A percentile compares a stretch with the other conserved stretches of the same genome.
Evolutionary conservation across 2,888 invertebrate genomes (phyloP).

Genomic region (Drosophila melanosoma): DNA sequence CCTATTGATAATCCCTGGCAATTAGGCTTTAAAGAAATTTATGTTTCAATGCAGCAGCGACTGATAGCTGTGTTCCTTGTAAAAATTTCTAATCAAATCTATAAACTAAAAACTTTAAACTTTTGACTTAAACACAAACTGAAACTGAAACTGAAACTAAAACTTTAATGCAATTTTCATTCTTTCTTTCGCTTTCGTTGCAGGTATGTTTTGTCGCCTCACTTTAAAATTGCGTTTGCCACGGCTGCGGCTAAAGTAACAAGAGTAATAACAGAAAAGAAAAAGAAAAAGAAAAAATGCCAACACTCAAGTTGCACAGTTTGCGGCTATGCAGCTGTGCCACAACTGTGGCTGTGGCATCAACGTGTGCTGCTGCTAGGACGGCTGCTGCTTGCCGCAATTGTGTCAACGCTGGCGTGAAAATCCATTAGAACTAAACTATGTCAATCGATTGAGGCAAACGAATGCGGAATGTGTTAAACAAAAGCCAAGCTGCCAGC

Average conservation of each 20-base stretch:
- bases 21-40: conserved; percentile 63
- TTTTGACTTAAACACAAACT: conserved; percentile 4
- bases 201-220: conserved; percentile 62
- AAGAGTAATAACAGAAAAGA: conserved; percentile 24
- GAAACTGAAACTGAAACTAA: conserved; percentile 44
- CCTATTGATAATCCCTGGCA: conserved; percentile 64
- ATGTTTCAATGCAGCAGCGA: conserved; percentile 42
- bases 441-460: conserved; percentile 76
- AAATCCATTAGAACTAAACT: conserved; percentile 80
- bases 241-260: conserved; percentile 23
- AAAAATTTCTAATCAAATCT: no score
- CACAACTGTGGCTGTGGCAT: conserved; percentile 22
- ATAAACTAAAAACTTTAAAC: conserved; percentile 16
- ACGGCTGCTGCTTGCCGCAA: conserved; percentile 49
- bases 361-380: conserved; percentile 26
- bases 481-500: conserved; percentile 4
- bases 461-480: conserved; percentile 56
- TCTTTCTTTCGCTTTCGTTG: conserved; percentile 44
- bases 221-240: conserved; percentile 24
- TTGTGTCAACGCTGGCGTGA: conserved; percentile 77
- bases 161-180: conserved; percentile 71
- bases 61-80: conserved; percentile 38
- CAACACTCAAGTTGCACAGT: conserved; percentile 47
- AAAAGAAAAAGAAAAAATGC: conserved; percentile 28
- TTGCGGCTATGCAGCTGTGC: conserved; percentile 21